phyloP scores from a whole-genome alignment of 2,113 vertebrate species.

The Mastomys coucha region DNA sequence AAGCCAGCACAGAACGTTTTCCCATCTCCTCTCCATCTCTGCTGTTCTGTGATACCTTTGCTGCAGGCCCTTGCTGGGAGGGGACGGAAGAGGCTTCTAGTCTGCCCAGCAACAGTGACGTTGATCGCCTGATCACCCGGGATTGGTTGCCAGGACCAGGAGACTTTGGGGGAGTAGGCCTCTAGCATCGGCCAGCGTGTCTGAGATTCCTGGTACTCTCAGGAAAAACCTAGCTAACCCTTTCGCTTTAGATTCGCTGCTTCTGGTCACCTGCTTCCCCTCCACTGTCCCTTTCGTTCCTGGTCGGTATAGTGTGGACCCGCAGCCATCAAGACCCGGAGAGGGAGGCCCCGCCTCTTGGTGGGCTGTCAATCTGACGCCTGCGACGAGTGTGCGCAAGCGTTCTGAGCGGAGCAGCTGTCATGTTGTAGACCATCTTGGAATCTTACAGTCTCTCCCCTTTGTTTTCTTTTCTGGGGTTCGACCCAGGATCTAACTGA shows the following conservation, averaged over 20 bases:
- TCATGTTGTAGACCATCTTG: not conserved
- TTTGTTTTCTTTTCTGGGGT: not conserved
- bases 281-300: not conserved
- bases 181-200: rapidly evolving
- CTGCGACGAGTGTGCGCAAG: not conserved
- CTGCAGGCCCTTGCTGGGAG: not conserved
- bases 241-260: not conserved
- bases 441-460: not conserved
- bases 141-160: slow-evolving; percentile 8
- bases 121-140: rapidly evolving
- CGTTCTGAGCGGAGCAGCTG: not conserved
- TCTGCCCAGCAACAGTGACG: slow-evolving; percentile 31
- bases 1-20: not conserved
- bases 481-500: not conserved
- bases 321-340: not conserved
- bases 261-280: not conserved
- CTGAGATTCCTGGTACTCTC: rapidly evolving
- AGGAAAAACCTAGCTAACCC: not conserved
- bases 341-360: not conserved
- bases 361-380: not conserved
- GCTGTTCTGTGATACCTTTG: not conserved
- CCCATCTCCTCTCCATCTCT: rapidly evolving
- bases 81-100: not conserved
- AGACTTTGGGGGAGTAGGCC: not conserved
- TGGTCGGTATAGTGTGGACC: not conserved